Conservation (phyloP, 1,140 invertebrate genomes). For the Caerostris darwini region DNA sequence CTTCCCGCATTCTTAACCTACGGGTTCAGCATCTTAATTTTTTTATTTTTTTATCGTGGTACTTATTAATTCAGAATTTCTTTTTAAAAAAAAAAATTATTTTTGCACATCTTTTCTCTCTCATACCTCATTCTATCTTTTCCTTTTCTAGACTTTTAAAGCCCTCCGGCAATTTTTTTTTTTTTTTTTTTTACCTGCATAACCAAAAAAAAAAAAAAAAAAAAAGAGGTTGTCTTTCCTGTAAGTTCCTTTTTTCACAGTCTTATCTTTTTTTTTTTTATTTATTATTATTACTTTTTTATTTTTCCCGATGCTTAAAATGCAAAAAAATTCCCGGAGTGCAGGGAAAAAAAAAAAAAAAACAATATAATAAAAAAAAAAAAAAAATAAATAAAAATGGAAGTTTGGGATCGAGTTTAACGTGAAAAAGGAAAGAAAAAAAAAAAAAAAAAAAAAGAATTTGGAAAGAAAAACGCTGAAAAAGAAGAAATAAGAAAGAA, state of each 20-base stretch:
- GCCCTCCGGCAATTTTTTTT: background rate
- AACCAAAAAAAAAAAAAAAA: no score
- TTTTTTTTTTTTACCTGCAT: background rate
- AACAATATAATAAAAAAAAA: slow-evolving; percentile 26
- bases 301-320: slow-evolving; percentile 16
- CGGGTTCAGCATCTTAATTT: slow-evolving; percentile 6
- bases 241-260: background rate
- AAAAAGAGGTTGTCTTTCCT: background rate
- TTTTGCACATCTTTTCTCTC: background rate
- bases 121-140: background rate
- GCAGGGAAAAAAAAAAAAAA: slow-evolving; percentile 4
- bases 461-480: no score
- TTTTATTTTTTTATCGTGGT: background rate
- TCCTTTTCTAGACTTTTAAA: background rate
- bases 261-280: slow-evolving; percentile 23
- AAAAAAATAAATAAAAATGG: no score
- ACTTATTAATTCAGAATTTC: slow-evolving; percentile 22
- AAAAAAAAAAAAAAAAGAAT: background rate
- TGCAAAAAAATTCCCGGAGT: background rate
- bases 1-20: background rate
- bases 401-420: slow-evolving; percentile 53
- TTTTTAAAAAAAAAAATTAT: background rate
- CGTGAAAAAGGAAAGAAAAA: slow-evolving; percentile 9
- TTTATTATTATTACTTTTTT: background rate
- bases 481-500: background rate